Evolutionary conservation across 37 sponge, comb jelly and placozoan species (phyloP), one percentile per base, ranked within the genome.

Genomic region (Oscarella lobularis): DNA sequence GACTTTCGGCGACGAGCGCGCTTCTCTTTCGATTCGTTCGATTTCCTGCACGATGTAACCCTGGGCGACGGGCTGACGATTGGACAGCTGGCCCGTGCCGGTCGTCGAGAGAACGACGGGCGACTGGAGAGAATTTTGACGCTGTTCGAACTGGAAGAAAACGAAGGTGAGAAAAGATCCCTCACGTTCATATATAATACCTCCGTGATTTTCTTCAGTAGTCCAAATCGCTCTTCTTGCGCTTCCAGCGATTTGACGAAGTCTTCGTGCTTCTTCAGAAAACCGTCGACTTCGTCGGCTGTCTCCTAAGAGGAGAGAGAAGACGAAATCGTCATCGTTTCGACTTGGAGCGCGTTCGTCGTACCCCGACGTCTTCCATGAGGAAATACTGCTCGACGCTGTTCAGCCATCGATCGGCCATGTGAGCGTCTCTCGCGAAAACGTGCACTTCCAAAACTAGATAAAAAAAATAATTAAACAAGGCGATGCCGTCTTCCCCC

Each of bases 261-360:
- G 9, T 88, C 81, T 39, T 88, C 89, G 69, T 93, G 94, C 41
- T 93, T 93, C 81, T 89, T 89, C 78, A 93, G 78, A 0, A 88
- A 66, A n/a, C 84, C 86, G 69, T 89, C 94, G 39, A 86, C 88
- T 14, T 93, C 92, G 60, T 89, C 92, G 30, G 91, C 89, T 73
- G 85, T 79, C 66, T 80, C 35, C 60, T 48, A 27, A 48, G 20
- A 48, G 60, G 20, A 9, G 20, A n/a, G n/a, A 48, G 14, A 48
- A 48, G 9, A 48, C 60, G 20, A 48, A 48, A 20, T 48, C 60
- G 20, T 9, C 60, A n/a, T n/a, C n/a, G n/a, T n/a, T n/a, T n/a
- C n/a, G n/a, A n/a, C n/a, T n/a, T n/a, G n/a, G n/a, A n/a, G n/a
- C n/a, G n/a, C n/a, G n/a, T n/a, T n/a, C n/a, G n/a, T n/a, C 60